These are phyloP conservation scores for Aphelinus certus DNA, from an alignment of 1,140 invertebrate species.

Conservation along the genomic window DNA sequence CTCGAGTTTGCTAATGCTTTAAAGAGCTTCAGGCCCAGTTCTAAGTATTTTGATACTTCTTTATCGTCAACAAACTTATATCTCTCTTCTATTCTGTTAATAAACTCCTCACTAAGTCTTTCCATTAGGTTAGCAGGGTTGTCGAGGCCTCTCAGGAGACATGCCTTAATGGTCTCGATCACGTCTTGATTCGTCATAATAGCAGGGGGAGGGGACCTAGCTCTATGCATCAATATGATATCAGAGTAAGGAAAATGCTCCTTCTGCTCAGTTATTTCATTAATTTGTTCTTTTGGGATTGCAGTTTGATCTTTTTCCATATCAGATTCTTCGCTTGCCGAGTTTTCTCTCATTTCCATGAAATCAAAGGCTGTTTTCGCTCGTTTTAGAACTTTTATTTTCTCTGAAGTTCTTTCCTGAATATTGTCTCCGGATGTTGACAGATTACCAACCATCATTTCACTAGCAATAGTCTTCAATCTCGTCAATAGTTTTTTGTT, in stretches of 20 bases:
- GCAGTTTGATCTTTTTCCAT: neutral
- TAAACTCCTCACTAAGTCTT: slow-evolving; percentile 46
- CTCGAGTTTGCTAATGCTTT: slow-evolving; percentile 54
- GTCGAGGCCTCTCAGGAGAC: slow-evolving; percentile 21
- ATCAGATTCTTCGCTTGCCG: neutral
- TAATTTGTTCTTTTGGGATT: too few species aligned
- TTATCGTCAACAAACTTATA: slow-evolving; percentile 20
- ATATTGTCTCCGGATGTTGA: neutral
- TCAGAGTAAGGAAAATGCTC: neutral
- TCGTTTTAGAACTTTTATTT: slow-evolving; percentile 17
- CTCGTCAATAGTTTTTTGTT: slow-evolving; percentile 30
- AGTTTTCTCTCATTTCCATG: neutral
- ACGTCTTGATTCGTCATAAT: slow-evolving; percentile 45
- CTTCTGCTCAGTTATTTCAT: neutral
- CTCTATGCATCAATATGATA: slow-evolving; percentile 1
- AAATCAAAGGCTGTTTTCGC: slow-evolving; percentile 30
- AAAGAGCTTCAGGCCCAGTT: slow-evolving; percentile 47
- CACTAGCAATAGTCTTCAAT: slow-evolving; percentile 38
- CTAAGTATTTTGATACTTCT: slow-evolving; percentile 23
- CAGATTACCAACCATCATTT: slow-evolving; percentile 16
- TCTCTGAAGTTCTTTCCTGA: too few species aligned
- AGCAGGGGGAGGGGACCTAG: slow-evolving; percentile 6
- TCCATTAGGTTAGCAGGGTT: slow-evolving; percentile 41
- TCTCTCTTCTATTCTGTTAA: slow-evolving; percentile 38
- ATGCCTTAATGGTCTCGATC: slow-evolving; percentile 40